Conservation (phyloP, 2,888 invertebrate species). For the Macroteleia sp. region DNA sequence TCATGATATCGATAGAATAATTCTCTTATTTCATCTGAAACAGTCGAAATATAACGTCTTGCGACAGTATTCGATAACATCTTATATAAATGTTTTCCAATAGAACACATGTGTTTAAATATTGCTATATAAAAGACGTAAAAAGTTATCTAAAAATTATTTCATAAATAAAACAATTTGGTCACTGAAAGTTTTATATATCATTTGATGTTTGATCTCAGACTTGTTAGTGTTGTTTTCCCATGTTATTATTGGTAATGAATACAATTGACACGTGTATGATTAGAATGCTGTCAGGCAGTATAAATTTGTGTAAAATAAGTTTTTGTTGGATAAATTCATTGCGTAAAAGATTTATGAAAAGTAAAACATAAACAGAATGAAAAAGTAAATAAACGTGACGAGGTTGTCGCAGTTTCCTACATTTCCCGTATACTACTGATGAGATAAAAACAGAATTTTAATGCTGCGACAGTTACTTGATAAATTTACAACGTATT, state of each 20-base stretch:
- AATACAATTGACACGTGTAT: constrained; percentile 43
- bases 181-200: constrained; percentile 5
- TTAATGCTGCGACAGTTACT: constrained; percentile 15
- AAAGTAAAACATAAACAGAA: constrained; percentile 5
- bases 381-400: constrained; percentile 26
- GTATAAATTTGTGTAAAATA: constrained; percentile 18
- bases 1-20: constrained; percentile 56
- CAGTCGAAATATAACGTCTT: constrained; percentile 52
- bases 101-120: constrained; percentile 35
- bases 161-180: constrained; percentile 22
- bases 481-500: constrained; percentile 35
- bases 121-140: constrained; percentile 46
- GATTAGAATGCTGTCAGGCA: constrained; percentile 26
- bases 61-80: constrained; percentile 59
- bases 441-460: constrained; percentile 25
- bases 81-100: constrained; percentile 55
- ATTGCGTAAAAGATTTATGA: constrained; percentile 6
- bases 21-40: constrained; percentile 50
- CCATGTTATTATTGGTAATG: neutral
- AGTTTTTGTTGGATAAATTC: constrained; percentile 16
- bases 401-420: constrained; percentile 8
- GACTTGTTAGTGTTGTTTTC: constrained; percentile 24
- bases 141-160: constrained; percentile 41
- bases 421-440: constrained; percentile 20
- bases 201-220: constrained; percentile 32